phyloP scores from a whole-genome alignment of 23 tunicate species.

The Styela clava region DNA sequence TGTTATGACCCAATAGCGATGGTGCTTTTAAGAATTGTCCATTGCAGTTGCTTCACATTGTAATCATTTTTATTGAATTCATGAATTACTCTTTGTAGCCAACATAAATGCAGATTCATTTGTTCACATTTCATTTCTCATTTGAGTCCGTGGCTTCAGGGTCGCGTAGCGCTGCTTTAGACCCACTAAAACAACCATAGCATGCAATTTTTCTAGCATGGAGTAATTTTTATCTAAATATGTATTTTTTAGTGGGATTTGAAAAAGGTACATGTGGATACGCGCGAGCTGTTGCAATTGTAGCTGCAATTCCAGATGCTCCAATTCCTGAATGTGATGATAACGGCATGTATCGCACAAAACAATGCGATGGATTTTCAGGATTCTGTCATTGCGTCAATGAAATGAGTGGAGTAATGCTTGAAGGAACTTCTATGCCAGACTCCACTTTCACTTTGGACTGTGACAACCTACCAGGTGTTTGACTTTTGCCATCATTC shows the following conservation, averaged over 20 bases:
- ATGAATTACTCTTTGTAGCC: no score
- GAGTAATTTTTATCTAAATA: no score
- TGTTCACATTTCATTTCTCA: no score
- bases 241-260: neutral
- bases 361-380: neutral
- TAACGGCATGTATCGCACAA: neutral
- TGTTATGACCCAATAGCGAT: no score
- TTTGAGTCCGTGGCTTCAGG: no score
- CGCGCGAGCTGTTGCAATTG: neutral
- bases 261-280: neutral
- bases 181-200: no score
- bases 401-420: neutral
- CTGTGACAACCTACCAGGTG: neutral
- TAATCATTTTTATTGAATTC: no score
- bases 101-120: no score
- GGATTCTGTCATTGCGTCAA: conserved; percentile 2
- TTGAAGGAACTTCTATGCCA: neutral
- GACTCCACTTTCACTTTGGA: neutral
- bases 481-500: neutral
- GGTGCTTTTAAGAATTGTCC: no score
- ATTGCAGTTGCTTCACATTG: no score
- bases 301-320: neutral
- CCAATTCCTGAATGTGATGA: neutral
- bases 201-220: no score
- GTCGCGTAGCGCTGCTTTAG: no score